phyloP scores from a whole-genome alignment of 2,888 invertebrate genomes.

The Lochmaea capreae region DNA sequence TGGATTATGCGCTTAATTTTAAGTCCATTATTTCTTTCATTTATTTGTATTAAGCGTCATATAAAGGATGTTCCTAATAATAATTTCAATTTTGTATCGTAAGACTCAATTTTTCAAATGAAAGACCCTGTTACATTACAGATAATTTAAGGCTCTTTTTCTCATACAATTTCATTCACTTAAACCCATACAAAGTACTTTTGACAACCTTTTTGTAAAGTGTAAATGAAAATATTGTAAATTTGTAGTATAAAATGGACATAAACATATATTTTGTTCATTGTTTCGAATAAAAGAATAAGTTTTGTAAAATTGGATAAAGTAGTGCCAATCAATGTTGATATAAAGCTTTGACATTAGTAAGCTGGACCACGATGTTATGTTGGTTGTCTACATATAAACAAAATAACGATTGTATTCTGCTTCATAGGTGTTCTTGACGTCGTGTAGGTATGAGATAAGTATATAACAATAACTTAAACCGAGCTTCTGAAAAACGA shows the following conservation, averaged over 20 bases:
- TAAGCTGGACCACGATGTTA: conserved; percentile 11
- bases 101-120: too few relatives aligned
- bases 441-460: too few relatives aligned
- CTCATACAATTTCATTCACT: too few relatives aligned
- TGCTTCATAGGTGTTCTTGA: neutral
- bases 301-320: conserved; percentile 13
- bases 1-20: too few relatives aligned
- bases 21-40: too few relatives aligned
- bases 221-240: conserved; percentile 20
- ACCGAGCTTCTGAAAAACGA: neutral
- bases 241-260: conserved; percentile 12
- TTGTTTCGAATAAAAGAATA: conserved; percentile 19
- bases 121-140: too few relatives aligned
- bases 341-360: conserved; percentile 23
- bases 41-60: too few relatives aligned
- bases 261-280: conserved; percentile 8
- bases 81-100: too few relatives aligned
- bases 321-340: conserved; percentile 33
- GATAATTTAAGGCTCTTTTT: too few relatives aligned
- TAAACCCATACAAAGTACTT: neutral
- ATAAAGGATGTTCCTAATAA: too few relatives aligned
- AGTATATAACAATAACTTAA: too few relatives aligned
- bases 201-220: neutral
- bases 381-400: neutral
- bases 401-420: neutral